phyloP scores from a whole-genome alignment of 2,888 invertebrate genomes.

The Eurois occulta region DNA sequence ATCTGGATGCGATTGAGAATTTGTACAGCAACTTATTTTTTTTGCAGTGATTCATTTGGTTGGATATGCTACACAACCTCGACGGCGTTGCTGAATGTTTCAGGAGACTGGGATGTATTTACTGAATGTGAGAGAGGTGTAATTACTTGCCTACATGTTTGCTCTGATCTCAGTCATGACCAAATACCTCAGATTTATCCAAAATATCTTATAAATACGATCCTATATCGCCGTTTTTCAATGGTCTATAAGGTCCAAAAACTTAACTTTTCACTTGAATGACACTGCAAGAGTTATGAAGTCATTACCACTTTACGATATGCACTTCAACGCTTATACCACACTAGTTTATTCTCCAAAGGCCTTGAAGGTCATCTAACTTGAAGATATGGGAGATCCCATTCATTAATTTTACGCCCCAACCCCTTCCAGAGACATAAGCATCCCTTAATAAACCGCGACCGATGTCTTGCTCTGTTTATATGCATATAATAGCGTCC shows the following conservation, averaged over 20 bases:
- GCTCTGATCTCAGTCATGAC: neutral
- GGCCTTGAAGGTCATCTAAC: conserved; percentile 65
- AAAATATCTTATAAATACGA: neutral
- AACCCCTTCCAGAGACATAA: conserved; percentile 69
- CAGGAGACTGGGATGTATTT: neutral
- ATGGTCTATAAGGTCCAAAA: neutral
- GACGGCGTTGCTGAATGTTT: neutral
- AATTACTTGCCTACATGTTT: neutral
- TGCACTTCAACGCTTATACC: conserved; percentile 48
- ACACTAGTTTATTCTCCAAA: conserved; percentile 60
- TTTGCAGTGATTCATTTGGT: conserved; percentile 11
- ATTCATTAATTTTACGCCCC: conserved; percentile 69
- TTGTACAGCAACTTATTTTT: conserved; percentile 24
- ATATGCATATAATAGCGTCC: conserved; percentile 85
- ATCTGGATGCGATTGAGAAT: conserved; percentile 72
- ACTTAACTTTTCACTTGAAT: neutral
- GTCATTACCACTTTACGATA: conserved; percentile 46
- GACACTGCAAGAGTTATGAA: conserved; percentile 7
- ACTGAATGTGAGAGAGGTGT: neutral
- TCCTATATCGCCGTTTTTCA: neutral
- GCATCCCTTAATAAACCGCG: conserved; percentile 80
- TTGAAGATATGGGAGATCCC: conserved; percentile 63
- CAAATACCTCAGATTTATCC: neutral
- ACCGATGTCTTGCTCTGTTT: conserved; percentile 81
- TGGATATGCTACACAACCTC: neutral